A percentile compares a stretch with the other conserved stretches of the same genome.
Conservation (phyloP, 2,113 vertebrate species). For the Entomyzon cyanotis region DNA sequence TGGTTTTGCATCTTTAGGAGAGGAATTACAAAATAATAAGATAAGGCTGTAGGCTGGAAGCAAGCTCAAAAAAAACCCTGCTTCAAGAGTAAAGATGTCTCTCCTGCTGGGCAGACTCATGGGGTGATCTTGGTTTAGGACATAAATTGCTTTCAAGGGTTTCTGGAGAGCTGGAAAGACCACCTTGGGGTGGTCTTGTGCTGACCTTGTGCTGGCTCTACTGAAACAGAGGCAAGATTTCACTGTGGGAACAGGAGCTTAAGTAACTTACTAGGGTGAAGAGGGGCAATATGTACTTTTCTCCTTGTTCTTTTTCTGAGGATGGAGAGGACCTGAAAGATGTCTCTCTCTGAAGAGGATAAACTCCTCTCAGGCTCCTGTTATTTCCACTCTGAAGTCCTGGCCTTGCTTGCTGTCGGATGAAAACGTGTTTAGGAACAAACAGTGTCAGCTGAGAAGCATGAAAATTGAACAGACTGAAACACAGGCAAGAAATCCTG, state of each 20-base stretch:
- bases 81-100: not conserved
- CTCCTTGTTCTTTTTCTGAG: not conserved
- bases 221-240: not conserved
- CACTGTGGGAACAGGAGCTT: not conserved
- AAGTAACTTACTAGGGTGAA: not conserved
- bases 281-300: not conserved
- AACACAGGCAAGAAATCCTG: not conserved
- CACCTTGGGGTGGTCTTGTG: not conserved
- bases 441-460: not conserved
- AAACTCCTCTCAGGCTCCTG: not conserved
- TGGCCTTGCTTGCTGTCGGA: not conserved
- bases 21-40: constrained; percentile 47
- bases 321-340: not conserved
- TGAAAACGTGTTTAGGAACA: not conserved
- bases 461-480: not conserved
- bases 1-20: constrained; percentile 33
- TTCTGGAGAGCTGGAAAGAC: not conserved
- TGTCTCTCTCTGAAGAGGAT: not conserved
- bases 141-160: not conserved
- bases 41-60: constrained; percentile 22
- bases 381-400: not conserved
- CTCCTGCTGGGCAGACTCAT: not conserved
- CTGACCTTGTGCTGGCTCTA: not conserved
- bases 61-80: not conserved
- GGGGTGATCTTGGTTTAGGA: not conserved